Conservation (phyloP, 92 coral and sea anemone species). For the Porites cylindrica region DNA sequence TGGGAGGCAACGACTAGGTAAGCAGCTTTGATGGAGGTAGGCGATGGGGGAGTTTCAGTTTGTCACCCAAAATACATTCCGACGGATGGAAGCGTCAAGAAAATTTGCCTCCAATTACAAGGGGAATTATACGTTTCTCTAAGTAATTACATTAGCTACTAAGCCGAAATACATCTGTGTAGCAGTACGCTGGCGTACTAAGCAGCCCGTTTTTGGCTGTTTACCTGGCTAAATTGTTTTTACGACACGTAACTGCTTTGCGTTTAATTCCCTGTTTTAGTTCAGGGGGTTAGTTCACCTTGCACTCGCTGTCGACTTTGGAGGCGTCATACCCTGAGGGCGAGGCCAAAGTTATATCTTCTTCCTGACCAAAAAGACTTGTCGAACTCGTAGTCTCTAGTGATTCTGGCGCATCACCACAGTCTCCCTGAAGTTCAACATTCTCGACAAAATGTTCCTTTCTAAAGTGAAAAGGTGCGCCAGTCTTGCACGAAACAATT, state of each 20-base stretch:
- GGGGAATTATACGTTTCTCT: too few relatives aligned
- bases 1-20: too few relatives aligned
- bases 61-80: too few relatives aligned
- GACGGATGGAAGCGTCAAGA: too few relatives aligned
- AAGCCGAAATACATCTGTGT: too few relatives aligned
- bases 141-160: too few relatives aligned
- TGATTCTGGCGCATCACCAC: not conserved
- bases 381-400: not conserved
- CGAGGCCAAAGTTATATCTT: not conserved
- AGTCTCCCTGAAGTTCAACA: constrained; percentile 9
- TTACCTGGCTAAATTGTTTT: too few relatives aligned
- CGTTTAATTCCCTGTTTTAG: not conserved
- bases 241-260: not conserved
- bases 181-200: too few relatives aligned
- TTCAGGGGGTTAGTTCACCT: not conserved
- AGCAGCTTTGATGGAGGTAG: too few relatives aligned
- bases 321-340: not conserved
- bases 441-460: constrained; percentile 8
- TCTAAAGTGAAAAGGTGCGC: constrained; percentile 17
- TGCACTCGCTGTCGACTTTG: constrained; percentile 1
- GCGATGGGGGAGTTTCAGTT: too few relatives aligned
- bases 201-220: too few relatives aligned
- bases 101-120: too few relatives aligned
- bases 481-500: constrained; percentile 13
- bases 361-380: not conserved